phyloP scores from a whole-genome alignment of 2,888 invertebrate species.

The Stratiomys singularior region DNA sequence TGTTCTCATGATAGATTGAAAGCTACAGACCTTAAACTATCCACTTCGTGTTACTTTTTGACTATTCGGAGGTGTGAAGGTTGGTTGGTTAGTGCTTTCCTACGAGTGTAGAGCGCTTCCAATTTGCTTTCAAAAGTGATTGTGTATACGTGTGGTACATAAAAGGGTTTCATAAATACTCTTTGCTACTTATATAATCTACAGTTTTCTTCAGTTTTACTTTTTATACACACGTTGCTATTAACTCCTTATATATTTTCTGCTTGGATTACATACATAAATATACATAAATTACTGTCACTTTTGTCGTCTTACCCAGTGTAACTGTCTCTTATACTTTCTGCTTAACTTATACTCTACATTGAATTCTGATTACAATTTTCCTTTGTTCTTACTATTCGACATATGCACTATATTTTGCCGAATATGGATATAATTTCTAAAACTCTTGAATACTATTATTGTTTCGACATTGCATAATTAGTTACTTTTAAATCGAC shows the following conservation, averaged over 20 bases:
- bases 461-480: conserved; percentile 33
- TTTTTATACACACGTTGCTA: neutral
- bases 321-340: neutral
- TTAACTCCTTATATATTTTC: neutral
- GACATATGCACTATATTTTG: neutral
- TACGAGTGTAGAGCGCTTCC: too few species aligned
- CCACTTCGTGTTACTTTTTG: too few species aligned
- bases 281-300: conserved; percentile 14
- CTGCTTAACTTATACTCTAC: conserved; percentile 7
- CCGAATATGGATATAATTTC: conserved; percentile 30
- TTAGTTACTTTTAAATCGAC: conserved; percentile 29
- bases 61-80: too few species aligned
- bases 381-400: neutral
- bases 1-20: too few species aligned
- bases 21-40: too few species aligned
- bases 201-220: neutral
- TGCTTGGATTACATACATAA: conserved; percentile 13
- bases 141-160: too few species aligned
- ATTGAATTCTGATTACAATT: neutral
- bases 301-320: neutral
- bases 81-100: too few species aligned
- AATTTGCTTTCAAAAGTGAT: too few species aligned
- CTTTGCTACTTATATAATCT: conserved; percentile 2
- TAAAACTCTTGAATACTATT: conserved; percentile 43
- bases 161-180: neutral